These are phyloP conservation scores for Sebastes nivosus DNA, from an alignment of 2,797 vertebrate genomes.

Conservation along the genomic window DNA sequence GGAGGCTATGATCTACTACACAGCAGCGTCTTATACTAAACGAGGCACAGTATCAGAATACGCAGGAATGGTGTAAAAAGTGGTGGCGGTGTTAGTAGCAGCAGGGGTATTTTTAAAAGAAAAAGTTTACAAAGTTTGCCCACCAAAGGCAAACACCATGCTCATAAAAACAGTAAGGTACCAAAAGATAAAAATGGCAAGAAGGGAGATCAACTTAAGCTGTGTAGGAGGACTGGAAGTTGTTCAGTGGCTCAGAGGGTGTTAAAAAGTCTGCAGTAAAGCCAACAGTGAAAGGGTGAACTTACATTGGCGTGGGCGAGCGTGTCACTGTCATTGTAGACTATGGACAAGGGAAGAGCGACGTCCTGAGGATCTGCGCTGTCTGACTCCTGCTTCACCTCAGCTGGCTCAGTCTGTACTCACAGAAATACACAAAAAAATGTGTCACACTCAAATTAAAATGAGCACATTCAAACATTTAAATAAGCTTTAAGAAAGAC, in stretches of 20 bases:
- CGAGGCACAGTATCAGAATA: conserved; percentile 14
- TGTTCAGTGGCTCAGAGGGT: background rate
- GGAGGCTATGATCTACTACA: conserved; percentile 51
- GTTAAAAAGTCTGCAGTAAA: background rate
- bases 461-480: background rate
- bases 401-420: conserved; percentile 74
- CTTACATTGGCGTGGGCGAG: conserved; percentile 94
- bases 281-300: background rate
- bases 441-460: background rate
- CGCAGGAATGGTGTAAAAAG: conserved; percentile 23
- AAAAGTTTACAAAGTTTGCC: conserved; percentile 37
- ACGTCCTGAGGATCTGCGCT: conserved; percentile 75
- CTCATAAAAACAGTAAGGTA: conserved; percentile 19
- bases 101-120: background rate
- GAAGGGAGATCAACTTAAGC: background rate
- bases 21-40: conserved; percentile 24
- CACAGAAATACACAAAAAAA: conserved; percentile 17
- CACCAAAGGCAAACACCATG: background rate
- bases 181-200: conserved; percentile 21
- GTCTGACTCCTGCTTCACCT: conserved; percentile 75
- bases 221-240: background rate
- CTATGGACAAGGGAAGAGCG: conserved; percentile 88
- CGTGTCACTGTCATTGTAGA: conserved; percentile 91
- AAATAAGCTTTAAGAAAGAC: background rate
- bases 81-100: background rate